Evolutionary conservation across 1,140 invertebrate species (phyloP), one percentile per base, ranked within the genome.

Genomic region (Tetragnatha versicolor): DNA sequence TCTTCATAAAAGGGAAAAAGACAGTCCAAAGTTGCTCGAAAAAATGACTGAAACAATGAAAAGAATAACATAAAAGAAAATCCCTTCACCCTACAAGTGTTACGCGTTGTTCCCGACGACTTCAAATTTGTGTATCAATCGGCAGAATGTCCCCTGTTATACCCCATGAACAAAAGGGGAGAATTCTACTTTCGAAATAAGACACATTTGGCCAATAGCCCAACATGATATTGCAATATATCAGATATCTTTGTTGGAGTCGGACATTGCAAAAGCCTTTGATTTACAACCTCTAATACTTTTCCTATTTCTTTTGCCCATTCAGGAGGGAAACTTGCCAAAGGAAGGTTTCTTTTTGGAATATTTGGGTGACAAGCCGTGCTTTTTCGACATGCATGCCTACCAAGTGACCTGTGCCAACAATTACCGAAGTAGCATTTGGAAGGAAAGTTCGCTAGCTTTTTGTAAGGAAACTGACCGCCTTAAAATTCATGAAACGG

Each of bases 201-300:
- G 73, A 77, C 29, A 49, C 73, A 65, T 77, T 77, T 77, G 73
- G 73, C 45, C 73, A 53, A 65, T 77, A 66, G 73, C 73, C 73
- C 73, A 77, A 66, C 37, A 77, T 10, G 61, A 65, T 51, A 65
- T 66, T 65, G 55, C 47, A 55, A 53, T 77, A 66, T 42, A 55
- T 65, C 60, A 65, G 60, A 77, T 77, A 77, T 77, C 73, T 65
- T 77, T 77, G 61, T 77, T 47, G 33, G 31, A 65, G 73, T 55
- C 42, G 73, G 45, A 77, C 31, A 53, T 63, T 35, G 68, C 39
- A 27, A 29, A 75, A 25, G 29, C 31, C 31, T 47, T 77, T 77
- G 60, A 55, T 77, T 77, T 77, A 77, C 72, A 75, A 63, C 72
- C 55, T 49, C 31, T 51, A 77, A 77, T 49, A 53, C 45, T 53